Evolutionary conservation across 2,113 vertebrate genomes (phyloP).

Genomic region (Tauraco erythrolophus): DNA sequence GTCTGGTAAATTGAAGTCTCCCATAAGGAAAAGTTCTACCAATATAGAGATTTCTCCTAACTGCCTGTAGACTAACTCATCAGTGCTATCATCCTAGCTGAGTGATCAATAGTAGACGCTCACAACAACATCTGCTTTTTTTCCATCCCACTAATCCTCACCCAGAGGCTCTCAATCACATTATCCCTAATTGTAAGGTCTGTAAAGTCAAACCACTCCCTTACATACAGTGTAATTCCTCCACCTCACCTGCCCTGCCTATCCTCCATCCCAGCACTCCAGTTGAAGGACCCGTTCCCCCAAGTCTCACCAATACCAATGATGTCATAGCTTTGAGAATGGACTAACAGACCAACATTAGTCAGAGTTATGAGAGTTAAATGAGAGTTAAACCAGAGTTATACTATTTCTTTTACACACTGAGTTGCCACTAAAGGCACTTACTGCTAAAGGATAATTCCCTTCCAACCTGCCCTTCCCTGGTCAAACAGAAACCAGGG

Average conservation of each 20-base stretch:
- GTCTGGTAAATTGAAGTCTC: too few relatives aligned
- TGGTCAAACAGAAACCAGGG: rapidly evolving
- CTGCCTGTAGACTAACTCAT: not conserved
- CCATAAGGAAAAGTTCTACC: too few relatives aligned
- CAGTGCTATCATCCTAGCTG: not conserved
- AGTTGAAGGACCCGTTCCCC: not conserved
- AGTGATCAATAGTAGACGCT: not conserved
- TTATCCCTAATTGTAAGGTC: not conserved
- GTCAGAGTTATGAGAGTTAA: not conserved
- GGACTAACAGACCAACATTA: not conserved
- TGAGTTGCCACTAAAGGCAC: too few relatives aligned
- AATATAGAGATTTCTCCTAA: too few relatives aligned
- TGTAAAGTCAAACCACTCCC: not conserved
- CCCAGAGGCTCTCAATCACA: not conserved
- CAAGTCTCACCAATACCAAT: not conserved
- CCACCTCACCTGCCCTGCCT: not conserved
- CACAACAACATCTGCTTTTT: not conserved
- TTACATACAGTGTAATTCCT: not conserved
- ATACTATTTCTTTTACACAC: not conserved
- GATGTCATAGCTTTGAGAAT: not conserved
- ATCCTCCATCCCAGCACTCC: not conserved
- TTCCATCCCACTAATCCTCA: not conserved
- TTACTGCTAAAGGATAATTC: not conserved
- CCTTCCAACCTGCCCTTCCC: not conserved
- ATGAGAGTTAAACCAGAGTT: not conserved